A percentile compares a stretch with the other conserved stretches of the same genome.
These are phyloP conservation scores for Paraplagusia blochii DNA, from an alignment of 2,113 vertebrate species.

Conservation along the genomic window DNA sequence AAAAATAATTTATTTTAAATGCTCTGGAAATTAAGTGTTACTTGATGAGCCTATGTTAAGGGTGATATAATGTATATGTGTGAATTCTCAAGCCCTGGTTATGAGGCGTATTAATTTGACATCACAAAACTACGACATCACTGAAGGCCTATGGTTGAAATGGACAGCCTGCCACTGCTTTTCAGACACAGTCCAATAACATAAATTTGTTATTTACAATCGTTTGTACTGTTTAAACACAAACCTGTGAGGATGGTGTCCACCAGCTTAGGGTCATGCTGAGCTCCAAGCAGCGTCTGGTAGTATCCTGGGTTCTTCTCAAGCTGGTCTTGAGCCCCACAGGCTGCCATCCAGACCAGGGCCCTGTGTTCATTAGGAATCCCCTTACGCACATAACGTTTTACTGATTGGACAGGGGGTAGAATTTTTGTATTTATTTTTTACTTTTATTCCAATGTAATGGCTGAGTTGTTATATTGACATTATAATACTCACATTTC, in stretches of 20 bases:
- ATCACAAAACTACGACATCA: no score
- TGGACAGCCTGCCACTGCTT: no score
- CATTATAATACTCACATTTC: conserved; percentile 75
- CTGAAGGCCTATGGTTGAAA: no score
- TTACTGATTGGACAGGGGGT: conserved; percentile 76
- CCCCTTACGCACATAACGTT: conserved; percentile 94
- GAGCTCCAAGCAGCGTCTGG: conserved; percentile 79
- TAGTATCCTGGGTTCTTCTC: conserved; percentile 89
- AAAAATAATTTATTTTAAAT: no score
- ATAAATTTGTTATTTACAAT: background rate
- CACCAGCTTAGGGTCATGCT: conserved; percentile 80
- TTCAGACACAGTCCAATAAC: no score
- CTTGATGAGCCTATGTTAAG: no score
- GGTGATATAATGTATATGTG: no score
- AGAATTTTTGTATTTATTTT: background rate
- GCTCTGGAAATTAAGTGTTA: no score
- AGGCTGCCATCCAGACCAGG: conserved; percentile 88
- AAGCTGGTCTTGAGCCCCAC: conserved; percentile 87
- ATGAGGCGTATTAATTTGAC: no score
- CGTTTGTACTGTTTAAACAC: background rate
- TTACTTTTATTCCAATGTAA: background rate
- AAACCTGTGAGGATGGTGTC: conserved; percentile 91
- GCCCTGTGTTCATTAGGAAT: conserved; percentile 88
- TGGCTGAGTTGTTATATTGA: background rate
- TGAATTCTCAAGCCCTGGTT: no score